phyloP scores from a whole-genome alignment of 2,113 vertebrate genomes.

The Xyrauchen texanus region DNA sequence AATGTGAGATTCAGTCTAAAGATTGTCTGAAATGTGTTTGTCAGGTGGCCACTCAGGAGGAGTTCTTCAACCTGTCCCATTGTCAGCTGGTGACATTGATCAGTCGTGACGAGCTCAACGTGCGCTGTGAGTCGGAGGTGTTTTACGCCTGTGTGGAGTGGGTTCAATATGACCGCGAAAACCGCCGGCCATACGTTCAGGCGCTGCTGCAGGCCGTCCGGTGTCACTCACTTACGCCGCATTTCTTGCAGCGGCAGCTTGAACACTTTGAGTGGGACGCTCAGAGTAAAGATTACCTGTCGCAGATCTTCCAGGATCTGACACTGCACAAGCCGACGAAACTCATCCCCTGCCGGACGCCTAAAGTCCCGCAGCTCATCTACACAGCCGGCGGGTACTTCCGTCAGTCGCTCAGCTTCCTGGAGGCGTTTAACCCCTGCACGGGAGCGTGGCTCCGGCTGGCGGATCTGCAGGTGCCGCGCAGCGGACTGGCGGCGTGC shows the following conservation, averaged over 20 bases:
- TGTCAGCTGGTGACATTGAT: conserved; percentile 92
- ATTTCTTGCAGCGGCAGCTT: conserved; percentile 90
- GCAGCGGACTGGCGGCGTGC: conserved; percentile 87
- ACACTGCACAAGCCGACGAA: conserved; percentile 89
- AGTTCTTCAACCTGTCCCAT: conserved; percentile 91
- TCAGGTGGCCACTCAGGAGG: conserved; percentile 91
- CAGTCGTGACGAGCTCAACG: conserved; percentile 93
- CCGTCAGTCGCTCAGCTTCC: conserved; percentile 83
- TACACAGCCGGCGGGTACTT: conserved; percentile 90
- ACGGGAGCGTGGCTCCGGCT: conserved; percentile 80
- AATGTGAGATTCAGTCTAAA: background rate
- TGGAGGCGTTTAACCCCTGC: conserved; percentile 87
- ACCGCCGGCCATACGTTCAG: conserved; percentile 83
- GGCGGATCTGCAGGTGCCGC: conserved; percentile 84
- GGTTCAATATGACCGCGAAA: conserved; percentile 87
- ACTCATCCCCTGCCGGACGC: conserved; percentile 77
- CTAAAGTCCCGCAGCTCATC: conserved; percentile 88
- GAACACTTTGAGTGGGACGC: conserved; percentile 87
- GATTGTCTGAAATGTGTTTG: background rate
- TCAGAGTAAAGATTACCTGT: conserved; percentile 89
- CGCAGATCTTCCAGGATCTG: conserved; percentile 89
- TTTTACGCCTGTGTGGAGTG: conserved; percentile 93
- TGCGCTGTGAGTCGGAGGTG: conserved; percentile 93
- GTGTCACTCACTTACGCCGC: conserved; percentile 90
- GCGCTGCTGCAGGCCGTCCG: conserved; percentile 91